Percentiles rank a stretch among this genome's conserved stretches.
Conservation (phyloP, 2,797 vertebrate species). For the Balearica regulorum region DNA sequence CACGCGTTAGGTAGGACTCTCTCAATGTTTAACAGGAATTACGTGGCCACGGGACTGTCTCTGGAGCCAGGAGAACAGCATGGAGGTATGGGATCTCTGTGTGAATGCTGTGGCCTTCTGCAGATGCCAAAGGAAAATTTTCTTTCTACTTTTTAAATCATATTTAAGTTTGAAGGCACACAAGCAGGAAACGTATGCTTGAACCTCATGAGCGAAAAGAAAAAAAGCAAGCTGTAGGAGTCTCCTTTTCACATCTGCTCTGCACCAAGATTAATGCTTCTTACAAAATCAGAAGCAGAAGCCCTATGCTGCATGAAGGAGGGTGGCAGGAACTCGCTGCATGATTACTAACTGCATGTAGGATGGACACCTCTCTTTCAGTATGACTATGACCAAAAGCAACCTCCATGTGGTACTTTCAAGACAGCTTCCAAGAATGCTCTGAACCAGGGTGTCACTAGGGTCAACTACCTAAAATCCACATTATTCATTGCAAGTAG, state of each 20-base stretch:
- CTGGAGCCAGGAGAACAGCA: neutral
- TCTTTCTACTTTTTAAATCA: neutral
- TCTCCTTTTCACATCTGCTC: neutral
- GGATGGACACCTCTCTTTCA: neutral
- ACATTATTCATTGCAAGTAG: neutral
- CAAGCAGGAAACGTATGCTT: neutral
- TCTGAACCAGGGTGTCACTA: neutral
- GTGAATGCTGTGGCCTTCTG: neutral
- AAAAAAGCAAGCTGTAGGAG: neutral
- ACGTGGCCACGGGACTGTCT: neutral
- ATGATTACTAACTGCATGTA: neutral
- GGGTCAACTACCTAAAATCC: neutral
- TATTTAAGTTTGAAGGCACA: neutral
- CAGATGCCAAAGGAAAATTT: neutral
- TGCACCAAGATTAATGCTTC: neutral
- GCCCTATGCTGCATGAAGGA: neutral
- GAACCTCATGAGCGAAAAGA: neutral
- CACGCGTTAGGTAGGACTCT: neutral
- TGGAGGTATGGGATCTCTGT: neutral
- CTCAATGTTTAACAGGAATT: neutral
- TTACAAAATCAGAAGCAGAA: neutral
- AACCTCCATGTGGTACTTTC: neutral
- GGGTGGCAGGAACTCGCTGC: neutral
- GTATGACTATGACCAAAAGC: neutral
- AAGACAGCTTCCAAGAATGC: neutral